Base-by-base conservation (phyloP, 1,140 invertebrate genomes). In the Drosophila punjabiensis region DNA sequence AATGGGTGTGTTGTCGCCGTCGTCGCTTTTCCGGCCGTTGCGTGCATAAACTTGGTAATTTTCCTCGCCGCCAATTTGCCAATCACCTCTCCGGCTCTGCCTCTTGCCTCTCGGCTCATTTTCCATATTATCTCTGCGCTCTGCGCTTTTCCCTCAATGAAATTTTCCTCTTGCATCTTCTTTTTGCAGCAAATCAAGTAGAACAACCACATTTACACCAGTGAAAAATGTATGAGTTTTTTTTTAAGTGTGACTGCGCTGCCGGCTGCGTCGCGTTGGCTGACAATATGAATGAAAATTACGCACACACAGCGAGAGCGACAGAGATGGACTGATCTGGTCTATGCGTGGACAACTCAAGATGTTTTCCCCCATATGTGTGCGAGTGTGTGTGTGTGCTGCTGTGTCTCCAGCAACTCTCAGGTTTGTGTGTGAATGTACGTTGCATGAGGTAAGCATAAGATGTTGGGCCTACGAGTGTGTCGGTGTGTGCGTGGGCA, bases 401-500 rank as follows among this genome's bases (percentile, higher is more conserved):
- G 47, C 16, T 76, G 60, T 68, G 65, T 47, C 37, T 78, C 64
- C 64, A 66, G 64, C 63, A 20, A 66, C 59, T 63, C 35, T 56
- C 55, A 24, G 33, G 18, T 28, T 14, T 4, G 16, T 24, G 50
- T 50, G 18, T 73, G 61, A 71, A 75, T 58, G 83, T 66, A 77
- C 74, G 68, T 82, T 88, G 84, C 84, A 87, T 88, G 84, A 88
- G 84, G 84, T 88, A 88, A 88, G 84, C 84, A 78, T 69, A 88
- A 80, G 65, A 69, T 61, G 82, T 55, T 76, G 83, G 67, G 67
- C 60, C 66, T 68, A 66, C 68, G 45, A 62, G 65, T 71, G 76
- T 62, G 53, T 48, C 70, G 62, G 50, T 80, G 70, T 67, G 73
- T 80, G 63, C 55, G 63, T 67, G 68, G 70, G 70, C 20, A 71